Percentiles rank a stretch among this genome's conserved stretches.
These are phyloP conservation scores for Cydia amplana DNA, from an alignment of 1,140 invertebrate genomes.

Conservation along the genomic window DNA sequence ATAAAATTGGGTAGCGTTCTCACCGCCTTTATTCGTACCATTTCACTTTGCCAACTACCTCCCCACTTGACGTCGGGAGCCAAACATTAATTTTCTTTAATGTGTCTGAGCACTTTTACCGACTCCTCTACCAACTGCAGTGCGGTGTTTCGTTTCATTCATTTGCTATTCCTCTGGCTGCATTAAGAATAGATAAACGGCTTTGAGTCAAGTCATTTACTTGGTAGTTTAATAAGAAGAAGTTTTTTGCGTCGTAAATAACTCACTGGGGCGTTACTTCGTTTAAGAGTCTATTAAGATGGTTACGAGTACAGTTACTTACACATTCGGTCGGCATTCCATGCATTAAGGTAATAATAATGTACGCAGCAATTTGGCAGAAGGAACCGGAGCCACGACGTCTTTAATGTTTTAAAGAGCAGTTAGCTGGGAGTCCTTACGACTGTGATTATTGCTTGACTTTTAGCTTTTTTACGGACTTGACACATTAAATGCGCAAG, in stretches of 20 bases:
- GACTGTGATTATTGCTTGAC: slow-evolving; percentile 1
- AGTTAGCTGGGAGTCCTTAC: not conserved
- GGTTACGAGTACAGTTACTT: not conserved
- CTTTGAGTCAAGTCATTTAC: slow-evolving; percentile 22
- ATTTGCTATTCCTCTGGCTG: slow-evolving; percentile 66
- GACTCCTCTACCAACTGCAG: slow-evolving; percentile 65
- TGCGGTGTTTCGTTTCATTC: slow-evolving; percentile 75
- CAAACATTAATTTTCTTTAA: slow-evolving; percentile 80
- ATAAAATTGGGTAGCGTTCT: slow-evolving; percentile 66
- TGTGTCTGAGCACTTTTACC: slow-evolving; percentile 76
- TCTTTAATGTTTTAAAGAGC: slow-evolving; percentile 9
- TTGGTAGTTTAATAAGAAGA: slow-evolving; percentile 14
- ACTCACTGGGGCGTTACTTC: not conserved
- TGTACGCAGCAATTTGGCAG: slow-evolving; percentile 19
- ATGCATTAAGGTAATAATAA: not conserved
- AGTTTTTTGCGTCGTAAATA: not conserved
- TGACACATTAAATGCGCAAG: not conserved
- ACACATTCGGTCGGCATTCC: not conserved
- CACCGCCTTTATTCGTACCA: slow-evolving; percentile 65
- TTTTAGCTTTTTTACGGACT: not conserved
- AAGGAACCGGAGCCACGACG: not conserved
- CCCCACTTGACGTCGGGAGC: slow-evolving; percentile 71
- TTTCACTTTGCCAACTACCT: slow-evolving; percentile 75
- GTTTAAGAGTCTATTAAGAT: not conserved
- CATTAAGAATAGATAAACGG: slow-evolving; percentile 73